Base-by-base conservation (phyloP, 2,888 invertebrate genomes). In the Cerastis rubricosa region DNA sequence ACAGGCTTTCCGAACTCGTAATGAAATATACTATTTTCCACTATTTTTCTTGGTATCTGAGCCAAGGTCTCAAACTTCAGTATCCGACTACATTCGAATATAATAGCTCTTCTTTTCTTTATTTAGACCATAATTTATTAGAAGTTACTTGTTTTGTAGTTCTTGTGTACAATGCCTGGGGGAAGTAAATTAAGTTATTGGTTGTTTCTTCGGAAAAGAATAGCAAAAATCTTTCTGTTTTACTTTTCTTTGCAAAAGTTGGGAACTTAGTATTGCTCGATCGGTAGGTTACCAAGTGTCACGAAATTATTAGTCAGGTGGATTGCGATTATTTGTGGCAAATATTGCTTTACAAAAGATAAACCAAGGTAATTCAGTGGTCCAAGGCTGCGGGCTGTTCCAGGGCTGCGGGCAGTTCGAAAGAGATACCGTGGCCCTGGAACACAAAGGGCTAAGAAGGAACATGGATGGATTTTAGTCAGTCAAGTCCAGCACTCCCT, bases 111-210 rank as follows among this genome's bases (percentile, higher is more conserved):
- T 59, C 45, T 70, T 66, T 77, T 68, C 49, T 74, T 75, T 67
- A 74, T 61, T 67, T 51, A 66, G 66, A 78, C 70, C 40, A 59
- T 75, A 49, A 71, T 54, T 68, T 57, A 68, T 76, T 71, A 54
- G 35, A 71, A 51, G 35, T 49, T 71, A 59, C 75, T 65, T 64
- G 35, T 64, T 68, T 71, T 61, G 74, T 77, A 74, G 63, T 78
- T 78, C 54, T 70, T 51, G 17, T 54, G 25, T 51, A 66, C 40
- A 51, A 54, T 61, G 35, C 22, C 35, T n/a, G 29, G 19, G 29
- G 7, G 35, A 69, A 19, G n/a, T 49, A 63, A 73, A 51, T 54
- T 68, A 73, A 73, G 40, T n/a, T 74, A 40, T 40, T 19, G 11
- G 29, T 54, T 49, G 45, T 47, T 69, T 54, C 25, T 57, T 25